Evolutionary conservation across 2,113 vertebrate genomes (phyloP), one percentile per base, ranked within the genome.

Genomic region (Natator depressus): DNA sequence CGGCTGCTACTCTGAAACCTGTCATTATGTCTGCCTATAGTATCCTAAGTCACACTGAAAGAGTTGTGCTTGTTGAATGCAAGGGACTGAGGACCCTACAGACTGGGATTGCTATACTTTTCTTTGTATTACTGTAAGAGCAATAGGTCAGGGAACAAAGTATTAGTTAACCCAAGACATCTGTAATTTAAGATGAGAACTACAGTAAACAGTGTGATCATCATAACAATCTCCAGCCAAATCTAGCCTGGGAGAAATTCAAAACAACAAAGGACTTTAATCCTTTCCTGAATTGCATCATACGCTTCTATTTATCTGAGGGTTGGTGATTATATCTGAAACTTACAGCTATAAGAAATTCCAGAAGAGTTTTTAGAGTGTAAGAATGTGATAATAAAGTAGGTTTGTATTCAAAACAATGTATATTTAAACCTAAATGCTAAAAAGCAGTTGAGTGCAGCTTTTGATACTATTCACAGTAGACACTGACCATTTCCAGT

Each of bases 361-460:
- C 25, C 69, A 89, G 5, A 17, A 93, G 12, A 89, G 2, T 38
- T 95, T 93, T 88, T 78, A n/a, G 81, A 91, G 46, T 42, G 81
- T 29, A 94, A 80, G 38, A 90, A 62, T 88, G 2, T 1, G 0
- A 47, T 42, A 31, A 22, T 0, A 84, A 94, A 91, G 91, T 62
- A 62, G 10, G 5, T 53, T 84, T 87, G 27, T 91, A 85, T 94
- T 65, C 78, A 76, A 91, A 89, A 54, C 16, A 95, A 88, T 55
- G 7, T 87, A 84, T 88, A 79, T 95, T 96, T 95, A 95, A 84
- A 91, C 20, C 4, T 17, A 82, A 78, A 65, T 62, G 25, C 35
- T 90, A 50, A 83, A 93, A 29, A 80, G 47, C 80, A 84, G 29
- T 51, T 76, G 2, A 89, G 12, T n/a, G 29, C 22, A 75, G 8